Evolutionary conservation across 2,797 vertebrate genomes (phyloP).

Genomic region (Tiaroga cobitis): DNA sequence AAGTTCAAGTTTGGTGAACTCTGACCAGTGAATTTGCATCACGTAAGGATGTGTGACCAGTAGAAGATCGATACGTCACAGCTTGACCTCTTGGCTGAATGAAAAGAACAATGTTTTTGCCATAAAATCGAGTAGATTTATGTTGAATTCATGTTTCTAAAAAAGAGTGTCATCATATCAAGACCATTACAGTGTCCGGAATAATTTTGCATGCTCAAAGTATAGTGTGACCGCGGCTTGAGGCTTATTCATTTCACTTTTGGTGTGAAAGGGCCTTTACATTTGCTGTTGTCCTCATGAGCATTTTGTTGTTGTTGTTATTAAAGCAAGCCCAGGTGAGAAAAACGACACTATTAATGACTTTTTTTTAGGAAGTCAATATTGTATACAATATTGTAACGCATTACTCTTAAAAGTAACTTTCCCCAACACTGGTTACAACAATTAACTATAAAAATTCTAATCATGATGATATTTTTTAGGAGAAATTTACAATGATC

Average conservation of each 20-base stretch:
- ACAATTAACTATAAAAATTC: background rate
- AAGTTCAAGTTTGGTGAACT: too few relatives aligned
- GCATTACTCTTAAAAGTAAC: background rate
- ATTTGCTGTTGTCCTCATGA: background rate
- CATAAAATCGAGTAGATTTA: too few relatives aligned
- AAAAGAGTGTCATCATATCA: too few relatives aligned
- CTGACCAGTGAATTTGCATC: too few relatives aligned
- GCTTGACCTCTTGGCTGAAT: too few relatives aligned
- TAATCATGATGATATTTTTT: background rate
- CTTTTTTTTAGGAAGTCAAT: background rate
- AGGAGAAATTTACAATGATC: background rate
- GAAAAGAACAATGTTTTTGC: too few relatives aligned
- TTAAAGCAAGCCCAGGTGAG: background rate
- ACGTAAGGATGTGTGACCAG: too few relatives aligned
- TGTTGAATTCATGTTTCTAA: too few relatives aligned
- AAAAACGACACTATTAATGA: background rate
- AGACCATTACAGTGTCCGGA: too few relatives aligned
- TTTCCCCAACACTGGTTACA: background rate
- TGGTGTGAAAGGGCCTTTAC: background rate
- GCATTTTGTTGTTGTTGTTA: background rate
- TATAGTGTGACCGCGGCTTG: background rate
- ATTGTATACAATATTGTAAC: background rate
- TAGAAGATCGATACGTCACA: too few relatives aligned
- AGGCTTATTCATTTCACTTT: background rate
- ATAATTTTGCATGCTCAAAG: too few relatives aligned